A percentile compares a stretch with the other conserved stretches of the same genome.
These are phyloP conservation scores for Microcebus tavaratra DNA, from an alignment of 2,113 vertebrate genomes.

Conservation along the genomic window DNA sequence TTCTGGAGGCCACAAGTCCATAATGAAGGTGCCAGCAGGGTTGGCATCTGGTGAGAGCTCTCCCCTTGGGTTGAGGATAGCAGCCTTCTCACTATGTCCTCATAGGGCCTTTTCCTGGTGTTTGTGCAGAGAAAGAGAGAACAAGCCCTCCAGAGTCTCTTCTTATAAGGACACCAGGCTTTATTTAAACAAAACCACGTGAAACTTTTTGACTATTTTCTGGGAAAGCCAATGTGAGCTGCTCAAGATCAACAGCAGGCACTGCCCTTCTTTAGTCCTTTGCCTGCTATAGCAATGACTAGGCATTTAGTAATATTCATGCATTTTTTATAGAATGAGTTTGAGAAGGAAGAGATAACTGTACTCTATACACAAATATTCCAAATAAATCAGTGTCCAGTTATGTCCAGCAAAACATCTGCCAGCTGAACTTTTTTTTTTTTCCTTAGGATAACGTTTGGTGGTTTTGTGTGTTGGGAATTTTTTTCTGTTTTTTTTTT, in stretches of 20 bases:
- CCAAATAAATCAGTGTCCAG: neutral
- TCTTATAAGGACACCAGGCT: neutral
- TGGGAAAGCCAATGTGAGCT: neutral
- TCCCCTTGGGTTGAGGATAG: neutral
- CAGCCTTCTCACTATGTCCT: neutral
- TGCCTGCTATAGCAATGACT: rapidly evolving
- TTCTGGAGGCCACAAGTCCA: neutral
- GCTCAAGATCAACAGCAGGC: neutral
- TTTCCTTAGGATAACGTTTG: neutral
- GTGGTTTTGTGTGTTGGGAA: neutral
- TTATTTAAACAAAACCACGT: neutral
- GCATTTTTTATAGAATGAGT: neutral
- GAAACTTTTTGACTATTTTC: neutral
- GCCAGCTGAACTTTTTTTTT: neutral
- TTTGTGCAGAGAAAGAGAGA: neutral
- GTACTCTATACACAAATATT: neutral
- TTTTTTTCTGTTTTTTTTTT: neutral
- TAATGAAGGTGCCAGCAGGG: neutral
- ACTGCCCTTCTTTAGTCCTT: too few species aligned
- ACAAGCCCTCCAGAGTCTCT: neutral
- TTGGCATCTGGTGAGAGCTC: neutral
- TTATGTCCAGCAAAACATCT: neutral
- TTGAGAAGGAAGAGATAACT: neutral
- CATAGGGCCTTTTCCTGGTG: neutral
- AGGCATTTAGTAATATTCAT: neutral